Base-by-base conservation (phyloP, 2,888 invertebrate species). In the Pediacus dermestoides region DNA sequence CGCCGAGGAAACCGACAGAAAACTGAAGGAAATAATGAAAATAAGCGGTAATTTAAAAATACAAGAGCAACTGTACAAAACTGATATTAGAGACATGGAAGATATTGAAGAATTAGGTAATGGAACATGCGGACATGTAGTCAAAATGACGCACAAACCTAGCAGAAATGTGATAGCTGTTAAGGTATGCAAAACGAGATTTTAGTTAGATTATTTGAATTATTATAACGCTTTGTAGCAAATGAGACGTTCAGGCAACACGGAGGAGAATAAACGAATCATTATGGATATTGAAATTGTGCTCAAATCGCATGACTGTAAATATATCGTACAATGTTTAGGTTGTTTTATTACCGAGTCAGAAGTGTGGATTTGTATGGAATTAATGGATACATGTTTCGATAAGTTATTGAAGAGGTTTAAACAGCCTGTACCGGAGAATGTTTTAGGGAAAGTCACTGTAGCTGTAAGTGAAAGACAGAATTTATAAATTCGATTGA, bases 351-450 rank as follows among this genome's bases (percentile, higher is more conserved):
- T 99, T 37, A 94, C 92, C 0, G 91, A 92, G 66, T 87, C 91
- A 1, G 95, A 97, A 69, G 96, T 99, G 1, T 97, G 97, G 94
- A 97, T 99, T 64, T 99, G 97, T 68, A 99, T 99, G 99, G 99
- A 99, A 73, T 76, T 97, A 52, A 99, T 99, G 99, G 87, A 93
- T 8, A 94, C 95, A 11, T 99, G 99, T 72, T 88, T 99, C 65
- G 99, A 99, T 69, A 97, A 97, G 73, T 73, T 99, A 61, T 76
- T 96, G 44, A 93, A 92, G 70, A 73, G 83, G 55, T 75, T 88
- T 22, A 83, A 85, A 45, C 80, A 81, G 52, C 87, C 94, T n/a
- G 88, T 99, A 62, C 97, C 97, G 2, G 97, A 99, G 73, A 78
- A 81, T 57, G 93, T 99, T 63, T 76, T 99, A 52, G 97, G 97